Base-by-base conservation (phyloP, 1,140 invertebrate genomes). In the Anastrepha obliqua region DNA sequence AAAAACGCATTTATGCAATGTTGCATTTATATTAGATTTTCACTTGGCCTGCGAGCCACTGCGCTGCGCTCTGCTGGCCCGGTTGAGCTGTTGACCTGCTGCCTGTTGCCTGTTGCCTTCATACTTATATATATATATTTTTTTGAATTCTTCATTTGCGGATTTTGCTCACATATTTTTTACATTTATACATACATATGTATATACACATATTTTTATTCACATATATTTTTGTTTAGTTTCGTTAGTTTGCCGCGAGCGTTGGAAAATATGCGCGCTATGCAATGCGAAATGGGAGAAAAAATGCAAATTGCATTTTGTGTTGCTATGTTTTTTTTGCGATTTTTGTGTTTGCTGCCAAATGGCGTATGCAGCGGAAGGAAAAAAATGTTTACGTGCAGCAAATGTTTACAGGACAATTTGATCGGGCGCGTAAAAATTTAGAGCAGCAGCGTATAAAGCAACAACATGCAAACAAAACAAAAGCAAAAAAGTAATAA, bases 1-100 rank as follows among this genome's bases (percentile, higher is more conserved):
- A 74, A 74, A 70, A 44, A 47, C 39, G 67, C 67, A 74, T 74
- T 74, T 74, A 47, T 74, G 42, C 67, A 74, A 39, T 74, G 67
- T 74, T 74, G 67, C 67, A 74, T 74, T 74, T 74, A 44, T 74
- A 74, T 74, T 74, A 74, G 67, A 74, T 74, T 74, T 74, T 74
- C 42, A n/a, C 67, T 74, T 74, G 67, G 42, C 67, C 67, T 74
- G 15, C 67, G 67, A 29, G 17, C 67, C 67, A 42, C 17, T 39
- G 42, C 67, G 42, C 42, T 47, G 67, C 39, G 2, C 51, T 55
- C 51, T 55, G 51, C 67, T 74, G 67, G 67, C 15, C 39, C 29
- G 51, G 6, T 55, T 55, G 51, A 55, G 2, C 51, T 8, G 51
- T 55, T 39, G 39, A 39, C 29, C 64, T 55, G 64, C 64, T 29